These are phyloP conservation scores for Microctonus hyperodae DNA, from an alignment of 2,888 invertebrate genomes.

Conservation along the genomic window DNA sequence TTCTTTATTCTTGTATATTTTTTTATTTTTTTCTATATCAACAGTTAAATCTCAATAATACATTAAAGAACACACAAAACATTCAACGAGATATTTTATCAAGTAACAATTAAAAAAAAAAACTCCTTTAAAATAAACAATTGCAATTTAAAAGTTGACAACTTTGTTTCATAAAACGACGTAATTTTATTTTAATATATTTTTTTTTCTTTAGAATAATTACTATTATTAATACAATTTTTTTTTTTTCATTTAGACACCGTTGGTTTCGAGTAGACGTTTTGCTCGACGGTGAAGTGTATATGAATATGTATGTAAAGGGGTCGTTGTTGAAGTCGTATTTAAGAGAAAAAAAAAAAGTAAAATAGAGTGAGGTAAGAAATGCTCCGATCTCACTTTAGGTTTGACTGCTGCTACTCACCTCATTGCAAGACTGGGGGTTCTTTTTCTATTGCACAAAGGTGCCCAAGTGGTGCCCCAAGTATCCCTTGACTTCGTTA, in stretches of 20 bases:
- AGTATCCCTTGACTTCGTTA: conserved; percentile 57
- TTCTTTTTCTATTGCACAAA: conserved; percentile 48
- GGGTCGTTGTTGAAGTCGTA: conserved; percentile 31
- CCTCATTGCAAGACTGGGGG: conserved; percentile 46
- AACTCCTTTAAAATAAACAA: neutral
- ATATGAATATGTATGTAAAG: neutral
- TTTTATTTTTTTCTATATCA: no score
- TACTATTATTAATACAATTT: no score
- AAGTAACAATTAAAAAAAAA: no score
- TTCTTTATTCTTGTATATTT: no score
- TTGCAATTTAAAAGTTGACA: neutral
- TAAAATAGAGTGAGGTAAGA: conserved; percentile 21
- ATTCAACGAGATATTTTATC: no score
- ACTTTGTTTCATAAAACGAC: neutral
- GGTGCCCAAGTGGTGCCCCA: conserved; percentile 42
- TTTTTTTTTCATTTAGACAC: neutral
- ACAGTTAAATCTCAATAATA: no score
- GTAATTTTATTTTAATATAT: neutral
- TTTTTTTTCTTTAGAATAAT: neutral
- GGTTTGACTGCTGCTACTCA: conserved; percentile 34
- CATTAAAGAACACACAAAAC: no score
- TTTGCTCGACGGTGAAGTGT: neutral
- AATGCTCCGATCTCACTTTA: conserved; percentile 40
- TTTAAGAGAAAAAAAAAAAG: conserved; percentile 40
- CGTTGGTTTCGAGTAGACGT: neutral